Percentiles rank a stretch among this genome's conserved stretches.
Evolutionary conservation across 2,797 vertebrate species (phyloP).

Genomic region (Decapterus maruadsi): DNA sequence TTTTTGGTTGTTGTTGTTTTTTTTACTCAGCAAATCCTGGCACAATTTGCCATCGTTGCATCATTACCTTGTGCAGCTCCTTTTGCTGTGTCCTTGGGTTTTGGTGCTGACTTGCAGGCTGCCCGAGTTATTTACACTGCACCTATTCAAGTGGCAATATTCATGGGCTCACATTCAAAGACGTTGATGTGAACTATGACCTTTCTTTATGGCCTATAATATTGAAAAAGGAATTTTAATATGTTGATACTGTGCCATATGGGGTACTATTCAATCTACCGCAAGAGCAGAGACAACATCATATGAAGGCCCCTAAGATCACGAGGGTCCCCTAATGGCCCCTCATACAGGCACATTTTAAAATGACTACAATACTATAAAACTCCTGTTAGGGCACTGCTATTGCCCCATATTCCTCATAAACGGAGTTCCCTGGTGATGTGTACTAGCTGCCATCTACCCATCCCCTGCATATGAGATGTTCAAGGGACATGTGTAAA

Average conservation of each 20-base stretch:
- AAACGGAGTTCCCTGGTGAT: too few relatives aligned
- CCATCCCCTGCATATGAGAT: too few relatives aligned
- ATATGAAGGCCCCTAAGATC: too few relatives aligned
- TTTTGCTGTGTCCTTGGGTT: neutral
- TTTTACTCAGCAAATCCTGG: neutral
- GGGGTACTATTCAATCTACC: neutral
- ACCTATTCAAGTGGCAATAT: neutral
- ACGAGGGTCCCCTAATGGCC: too few relatives aligned
- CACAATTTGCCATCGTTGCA: neutral
- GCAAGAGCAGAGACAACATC: neutral
- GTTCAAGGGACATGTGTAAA: too few relatives aligned
- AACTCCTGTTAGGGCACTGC: too few relatives aligned
- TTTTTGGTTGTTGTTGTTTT: neutral
- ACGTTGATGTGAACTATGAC: neutral
- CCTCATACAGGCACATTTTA: too few relatives aligned
- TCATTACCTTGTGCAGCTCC: neutral
- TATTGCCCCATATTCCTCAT: too few relatives aligned
- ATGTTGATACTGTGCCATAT: neutral
- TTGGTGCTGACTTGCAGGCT: neutral
- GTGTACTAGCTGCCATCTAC: too few relatives aligned
- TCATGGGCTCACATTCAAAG: neutral
- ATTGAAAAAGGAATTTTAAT: neutral
- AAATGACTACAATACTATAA: too few relatives aligned
- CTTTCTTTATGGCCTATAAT: neutral
- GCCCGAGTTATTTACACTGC: neutral